Base-by-base conservation (phyloP, 2,888 invertebrate species). In the Drosophila greeni region DNA sequence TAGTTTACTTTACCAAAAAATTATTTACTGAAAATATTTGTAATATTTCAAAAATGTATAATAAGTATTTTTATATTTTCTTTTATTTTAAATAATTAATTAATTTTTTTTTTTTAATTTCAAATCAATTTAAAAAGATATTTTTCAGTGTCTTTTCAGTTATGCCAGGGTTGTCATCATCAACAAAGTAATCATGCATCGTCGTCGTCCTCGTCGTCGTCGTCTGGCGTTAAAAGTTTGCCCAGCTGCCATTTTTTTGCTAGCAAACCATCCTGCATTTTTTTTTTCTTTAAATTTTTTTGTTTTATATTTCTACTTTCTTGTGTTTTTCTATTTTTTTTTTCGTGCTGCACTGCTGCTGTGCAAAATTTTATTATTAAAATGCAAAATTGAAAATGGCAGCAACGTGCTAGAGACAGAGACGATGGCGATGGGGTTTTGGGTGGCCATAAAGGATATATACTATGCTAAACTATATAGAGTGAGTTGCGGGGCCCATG, bases 311-410 rank as follows among this genome's bases (percentile, higher is more conserved):
- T 51, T 37, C 45, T 31, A 51, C 49, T 57, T 58, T 52, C 59
- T 57, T 79, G 36, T 65, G 59, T 56, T 62, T 59, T 20, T 20
- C 20, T 20, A 20, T 20, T 75, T 54, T 67, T 49, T 24, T 57
- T 75, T 54, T 68, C 65, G 65, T 39, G 23, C 54, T 72, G 68
- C 66, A 45, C 61, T 59, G 65, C 53, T 67, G 52, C 71, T 59
- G 72, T 64, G 64, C 84, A 83, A 77, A 83, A 85, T 83, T 81
- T 81, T 80, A 85, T 85, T 80, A 80, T 80, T 80, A 80, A 85
- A 80, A 85, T 80, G 85, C 85, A 80, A 83, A 80, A 85, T 85
- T 80, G 80, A 85, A 80, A 85, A 75, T 68, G 78, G 82, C 61
- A 70, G 73, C 69, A 75, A 79, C 84, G 84, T 76, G 82, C 68